Evolutionary conservation across 2,888 invertebrate genomes (phyloP), one percentile per base, ranked within the genome.

Genomic region (Oscheius onirici): DNA sequence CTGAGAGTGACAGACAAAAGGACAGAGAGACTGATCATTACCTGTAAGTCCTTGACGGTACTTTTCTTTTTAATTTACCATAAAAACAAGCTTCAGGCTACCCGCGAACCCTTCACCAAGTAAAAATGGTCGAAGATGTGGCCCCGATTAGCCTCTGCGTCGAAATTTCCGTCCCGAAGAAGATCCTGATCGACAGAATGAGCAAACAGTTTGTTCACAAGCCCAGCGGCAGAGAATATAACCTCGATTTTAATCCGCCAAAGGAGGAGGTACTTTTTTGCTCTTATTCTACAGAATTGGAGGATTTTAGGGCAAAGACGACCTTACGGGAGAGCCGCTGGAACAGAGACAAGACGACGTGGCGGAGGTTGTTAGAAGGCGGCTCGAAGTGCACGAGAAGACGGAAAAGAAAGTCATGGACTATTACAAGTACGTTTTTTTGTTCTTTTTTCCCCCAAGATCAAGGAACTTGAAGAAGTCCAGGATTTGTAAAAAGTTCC

Each of bases 181-280:
- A 79, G 61, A 73, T 79, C 10, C 66, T 79, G 51, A 77, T 79
- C 44, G 79, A 79, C 40, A 57, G 79, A 46, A 60, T 79, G 43
- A 70, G 77, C 10, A 79, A 79, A 57, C 79, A 79, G 49, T 66
- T 79, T 52, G 79, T 97, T 81, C 97, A 97, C 89, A 91, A 92
- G 20, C 76, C 92, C 0, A 95, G 95, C 89, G 97, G 97, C 1
- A 92, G 82, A 69, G 75, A 79, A 41, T 84, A 99, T 89, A 97
- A 97, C 88, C 95, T 95, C 88, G 95, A 95, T 88, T 97, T 97
- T 89, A 92, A 94, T 85, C 97, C 97, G 41, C 97, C 97, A 0
- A 95, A 93, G 68, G 72, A 74, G 43, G 77, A 77, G 89, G 77
- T 78, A 5, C 20, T 69, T 61, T 24, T 46, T 41, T n/a, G 54